A percentile compares a stretch with the other conserved stretches of the same genome.
These are phyloP conservation scores for Pardosa pseudoannulata DNA, from an alignment of 2,888 invertebrate genomes.

Conservation along the genomic window DNA sequence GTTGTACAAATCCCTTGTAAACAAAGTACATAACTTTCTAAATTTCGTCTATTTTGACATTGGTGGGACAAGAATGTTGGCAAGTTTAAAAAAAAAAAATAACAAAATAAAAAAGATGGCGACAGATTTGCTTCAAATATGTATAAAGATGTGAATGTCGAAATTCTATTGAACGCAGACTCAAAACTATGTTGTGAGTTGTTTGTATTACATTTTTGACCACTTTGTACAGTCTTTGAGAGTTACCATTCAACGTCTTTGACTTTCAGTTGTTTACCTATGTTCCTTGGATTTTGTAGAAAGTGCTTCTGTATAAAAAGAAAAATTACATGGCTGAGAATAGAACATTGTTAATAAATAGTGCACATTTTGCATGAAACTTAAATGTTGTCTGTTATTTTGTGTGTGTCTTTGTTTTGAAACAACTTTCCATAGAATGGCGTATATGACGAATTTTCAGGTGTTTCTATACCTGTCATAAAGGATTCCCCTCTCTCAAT, in stretches of 20 bases:
- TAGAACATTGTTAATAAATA: constrained; percentile 70
- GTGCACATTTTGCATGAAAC: constrained; percentile 70
- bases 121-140: background rate
- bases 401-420: background rate
- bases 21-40: background rate
- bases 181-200: constrained; percentile 3
- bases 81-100: background rate
- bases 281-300: constrained; percentile 59
- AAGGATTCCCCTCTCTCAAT: no score
- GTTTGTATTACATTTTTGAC: constrained; percentile 22
- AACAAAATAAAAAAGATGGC: background rate
- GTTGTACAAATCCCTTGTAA: constrained; percentile 5
- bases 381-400: background rate
- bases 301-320: constrained; percentile 64
- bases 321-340: constrained; percentile 49
- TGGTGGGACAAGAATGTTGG: background rate
- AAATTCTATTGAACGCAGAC: background rate
- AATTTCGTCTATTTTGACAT: background rate
- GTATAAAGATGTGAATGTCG: constrained; percentile 4
- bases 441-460: no score
- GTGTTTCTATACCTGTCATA: no score
- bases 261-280: constrained; percentile 22
- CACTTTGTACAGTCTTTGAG: constrained; percentile 45
- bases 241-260: constrained; percentile 28
- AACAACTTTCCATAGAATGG: no score